Evolutionary conservation across 2,113 vertebrate species (phyloP), one percentile per base, ranked within the genome.

Genomic region (Panthera leo): DNA sequence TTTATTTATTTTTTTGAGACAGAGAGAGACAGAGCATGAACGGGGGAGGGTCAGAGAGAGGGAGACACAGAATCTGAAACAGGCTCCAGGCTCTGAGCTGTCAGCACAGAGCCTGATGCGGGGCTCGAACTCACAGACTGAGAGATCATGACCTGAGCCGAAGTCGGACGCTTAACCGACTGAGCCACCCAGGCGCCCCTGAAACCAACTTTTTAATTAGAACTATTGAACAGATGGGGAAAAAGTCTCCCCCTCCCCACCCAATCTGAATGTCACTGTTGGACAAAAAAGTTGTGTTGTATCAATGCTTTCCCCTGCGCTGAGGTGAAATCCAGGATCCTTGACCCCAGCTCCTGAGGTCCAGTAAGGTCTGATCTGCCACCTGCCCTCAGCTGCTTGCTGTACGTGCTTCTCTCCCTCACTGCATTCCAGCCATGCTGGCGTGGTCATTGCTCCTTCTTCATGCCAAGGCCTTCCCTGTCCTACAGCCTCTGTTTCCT

Each of bases 221-320:
- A 95, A 87, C 76, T 94, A 92, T 36, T 70, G 31, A 78, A 76
- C 65, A 85, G 92, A 48, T 73, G 34, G 23, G 48, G 2, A 39
- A 55, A 61, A 27, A 75, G 63, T 31, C 71, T 48, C 29, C 42
- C 18, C 15, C 51, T 48, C 55, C 42, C 31, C 31, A 6, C 55
- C 36, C 63, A 15, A 79, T 39, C 36, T 86, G 83, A 92, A 79
- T 92, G 23, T 61, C 18, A 16, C 7, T 51, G 71, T 95, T 91
- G 27, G 25, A 48, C 2, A 91, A 71, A 75, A 89, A 34, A n/a
- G 0, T 12, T 65, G 42, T 19, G 25, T 6, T 19, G 25, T 5
- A 76, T 75, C 42, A 19, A 7, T 39, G 63, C 12, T 91, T 29
- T 65, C 21, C 11, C 4, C 5, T 36, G 18, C 13, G 15, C 70